These are phyloP conservation scores for Leptopilina clavipes DNA, from an alignment of 1,140 invertebrate genomes.

Conservation along the genomic window DNA sequence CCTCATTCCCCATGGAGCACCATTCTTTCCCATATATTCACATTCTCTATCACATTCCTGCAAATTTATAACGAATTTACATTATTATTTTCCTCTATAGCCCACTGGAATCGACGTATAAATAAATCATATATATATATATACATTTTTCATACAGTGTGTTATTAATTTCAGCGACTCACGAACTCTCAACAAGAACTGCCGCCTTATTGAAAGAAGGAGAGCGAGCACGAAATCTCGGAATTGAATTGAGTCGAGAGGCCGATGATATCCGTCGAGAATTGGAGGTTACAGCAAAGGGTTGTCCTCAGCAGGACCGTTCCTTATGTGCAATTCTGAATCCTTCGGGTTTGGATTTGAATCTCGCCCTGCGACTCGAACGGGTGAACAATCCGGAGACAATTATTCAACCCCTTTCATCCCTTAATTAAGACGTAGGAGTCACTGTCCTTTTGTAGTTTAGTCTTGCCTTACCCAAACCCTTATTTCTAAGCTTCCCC, in stretches of 20 bases:
- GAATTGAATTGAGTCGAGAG: constrained; percentile 75
- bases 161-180: constrained; percentile 67
- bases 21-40: not conserved
- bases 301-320: constrained; percentile 77
- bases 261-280: constrained; percentile 77
- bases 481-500: not conserved
- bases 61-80: not conserved
- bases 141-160: too few species aligned
- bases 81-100: not conserved
- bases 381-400: constrained; percentile 63
- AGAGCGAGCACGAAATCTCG: constrained; percentile 75
- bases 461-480: not conserved
- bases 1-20: not conserved
- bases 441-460: constrained; percentile 38
- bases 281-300: constrained; percentile 76
- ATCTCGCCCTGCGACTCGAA: constrained; percentile 71
- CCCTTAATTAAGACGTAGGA: constrained; percentile 49
- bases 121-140: too few species aligned
- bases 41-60: not conserved
- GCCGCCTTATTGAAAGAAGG: constrained; percentile 72
- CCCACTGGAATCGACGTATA: not conserved
- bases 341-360: constrained; percentile 77
- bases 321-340: constrained; percentile 81
- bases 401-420: constrained; percentile 52
- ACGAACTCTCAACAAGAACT: constrained; percentile 73